Conservation (phyloP, 2,797 vertebrate species). For the Lophura swinhoii region DNA sequence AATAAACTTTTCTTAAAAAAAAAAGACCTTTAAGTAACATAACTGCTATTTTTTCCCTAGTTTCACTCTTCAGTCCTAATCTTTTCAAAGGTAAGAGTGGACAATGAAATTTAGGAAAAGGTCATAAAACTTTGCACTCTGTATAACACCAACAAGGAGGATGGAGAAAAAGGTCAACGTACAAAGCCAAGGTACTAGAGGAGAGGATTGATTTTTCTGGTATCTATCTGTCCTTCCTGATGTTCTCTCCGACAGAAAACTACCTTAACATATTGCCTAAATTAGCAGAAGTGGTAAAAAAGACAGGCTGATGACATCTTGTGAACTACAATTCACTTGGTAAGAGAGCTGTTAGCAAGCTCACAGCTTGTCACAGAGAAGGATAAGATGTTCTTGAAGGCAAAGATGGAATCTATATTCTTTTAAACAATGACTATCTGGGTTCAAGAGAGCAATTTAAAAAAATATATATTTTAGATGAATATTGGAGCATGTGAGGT, state of each 20-base stretch:
- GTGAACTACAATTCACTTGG: conserved; percentile 73
- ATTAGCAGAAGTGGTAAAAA: conserved; percentile 75
- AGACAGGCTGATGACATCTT: conserved; percentile 76
- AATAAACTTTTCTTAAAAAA: not conserved
- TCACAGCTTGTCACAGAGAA: conserved; percentile 74
- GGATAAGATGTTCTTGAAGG: conserved; percentile 72
- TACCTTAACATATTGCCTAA: conserved; percentile 77
- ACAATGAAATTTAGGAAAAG: conserved; percentile 11
- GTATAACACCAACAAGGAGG: not conserved
- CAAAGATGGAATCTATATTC: conserved; percentile 55
- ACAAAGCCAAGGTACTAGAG: not conserved
- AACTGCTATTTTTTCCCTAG: conserved; percentile 39
- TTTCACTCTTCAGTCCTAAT: not conserved
- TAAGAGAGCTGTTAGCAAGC: conserved; percentile 76
- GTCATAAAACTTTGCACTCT: not conserved
- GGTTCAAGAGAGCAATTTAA: conserved; percentile 50
- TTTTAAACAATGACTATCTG: conserved; percentile 62
- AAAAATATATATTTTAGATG: not conserved
- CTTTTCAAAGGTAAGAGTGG: not conserved
- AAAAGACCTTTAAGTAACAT: not conserved
- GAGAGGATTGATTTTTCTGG: conserved; percentile 29
- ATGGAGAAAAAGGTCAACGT: not conserved
- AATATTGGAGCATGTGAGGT: not conserved
- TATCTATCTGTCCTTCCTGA: conserved; percentile 70
- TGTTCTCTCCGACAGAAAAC: conserved; percentile 69